Conservation (phyloP, 2,888 invertebrate species). For the Entomobrya proxima region DNA sequence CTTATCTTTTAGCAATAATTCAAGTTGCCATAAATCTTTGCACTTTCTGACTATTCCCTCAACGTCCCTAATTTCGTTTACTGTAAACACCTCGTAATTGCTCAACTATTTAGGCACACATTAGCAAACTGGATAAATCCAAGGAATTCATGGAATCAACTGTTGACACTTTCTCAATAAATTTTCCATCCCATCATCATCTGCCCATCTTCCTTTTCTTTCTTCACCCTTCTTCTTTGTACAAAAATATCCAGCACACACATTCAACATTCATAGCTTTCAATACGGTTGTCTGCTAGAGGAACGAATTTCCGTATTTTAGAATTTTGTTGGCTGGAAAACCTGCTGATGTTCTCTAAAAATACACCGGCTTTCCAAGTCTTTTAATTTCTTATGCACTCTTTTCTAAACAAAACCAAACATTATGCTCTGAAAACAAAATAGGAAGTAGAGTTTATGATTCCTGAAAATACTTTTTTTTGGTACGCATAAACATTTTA, state of each 20-base stretch:
- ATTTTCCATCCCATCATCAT: not conserved
- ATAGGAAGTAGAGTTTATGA: no score
- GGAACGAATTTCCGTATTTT: not conserved
- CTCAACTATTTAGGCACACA: not conserved
- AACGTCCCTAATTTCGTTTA: not conserved
- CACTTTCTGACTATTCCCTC: not conserved
- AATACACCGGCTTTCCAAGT: not conserved
- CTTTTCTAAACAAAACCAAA: not conserved
- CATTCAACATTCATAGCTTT: not conserved
- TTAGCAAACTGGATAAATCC: not conserved
- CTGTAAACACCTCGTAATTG: not conserved
- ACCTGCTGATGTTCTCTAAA: not conserved
- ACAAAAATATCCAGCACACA: not conserved
- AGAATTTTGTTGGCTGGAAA: not conserved
- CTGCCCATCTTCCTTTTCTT: not conserved
- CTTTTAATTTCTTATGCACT: not conserved
- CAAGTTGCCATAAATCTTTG: not conserved
- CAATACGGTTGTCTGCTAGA: not conserved
- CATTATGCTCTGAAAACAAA: no score
- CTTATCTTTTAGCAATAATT: not conserved
- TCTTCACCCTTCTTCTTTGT: not conserved
- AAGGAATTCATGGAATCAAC: conserved; percentile 1
- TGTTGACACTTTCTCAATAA: conserved; percentile 16
- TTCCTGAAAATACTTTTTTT: not conserved
- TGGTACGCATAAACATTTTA: not conserved